Evolutionary conservation across 2,797 vertebrate genomes (phyloP), one percentile per base, ranked within the genome.

Genomic region (Neosalanx taihuensis): DNA sequence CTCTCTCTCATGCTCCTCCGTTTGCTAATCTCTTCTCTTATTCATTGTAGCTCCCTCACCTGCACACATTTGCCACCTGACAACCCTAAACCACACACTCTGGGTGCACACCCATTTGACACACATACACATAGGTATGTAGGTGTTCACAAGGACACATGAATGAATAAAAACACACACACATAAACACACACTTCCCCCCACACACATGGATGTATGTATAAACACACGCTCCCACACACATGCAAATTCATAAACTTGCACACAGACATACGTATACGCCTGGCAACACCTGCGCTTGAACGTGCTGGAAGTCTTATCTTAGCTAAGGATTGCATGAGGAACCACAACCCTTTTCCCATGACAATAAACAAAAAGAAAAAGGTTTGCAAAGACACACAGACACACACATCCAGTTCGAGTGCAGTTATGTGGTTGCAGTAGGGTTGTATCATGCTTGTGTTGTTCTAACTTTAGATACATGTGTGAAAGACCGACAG

Each of bases 311-410:
- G 51, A 12, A 31, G 26, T 31, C 26, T 67, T 51, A 62, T 67
- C 53, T 67, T 53, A 51, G 70, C 18, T 31, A 64, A 64, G 46
- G 35, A 20, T 26, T 64, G 61, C 63, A n/a, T 64, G 17, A 20
- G 41, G 41, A 46, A 71, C 59, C 59, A 71, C 69, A 71, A 26
- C 31, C 56, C n/a, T 41, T 57, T 73, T 72, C 72, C 18, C 66
- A 63, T 73, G 69, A 79, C 71, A 41, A 41, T 41, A 9, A 41
- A 41, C 7, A 2, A 41, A 41, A 10, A 41, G 10, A 41, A 10
- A 41, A 41, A 41, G 37, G 37, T 41, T 41, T 41, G 64, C 72
- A 61, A 31, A 57, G 67, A 76, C 72, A 60, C 75, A 78, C 57
- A 59, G n/a, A 59, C n/a, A 26, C 57, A 26, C 57, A 12, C 57